Evolutionary conservation across 1,140 invertebrate genomes (phyloP).

Genomic region (Papilio machaon): DNA sequence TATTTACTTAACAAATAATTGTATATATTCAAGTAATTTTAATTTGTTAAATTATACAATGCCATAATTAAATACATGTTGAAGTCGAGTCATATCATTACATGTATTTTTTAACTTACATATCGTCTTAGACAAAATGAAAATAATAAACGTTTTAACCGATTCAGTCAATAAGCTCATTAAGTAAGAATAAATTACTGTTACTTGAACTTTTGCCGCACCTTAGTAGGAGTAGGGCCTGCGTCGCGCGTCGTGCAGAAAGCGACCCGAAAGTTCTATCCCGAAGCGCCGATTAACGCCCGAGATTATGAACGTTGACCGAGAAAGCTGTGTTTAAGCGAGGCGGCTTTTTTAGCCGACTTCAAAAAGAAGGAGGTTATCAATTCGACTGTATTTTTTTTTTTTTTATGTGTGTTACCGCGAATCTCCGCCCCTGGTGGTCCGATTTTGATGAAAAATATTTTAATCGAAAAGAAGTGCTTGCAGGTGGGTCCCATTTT

Average conservation of each 20-base stretch:
- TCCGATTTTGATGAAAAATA: no score
- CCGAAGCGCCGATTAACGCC: slow-evolving; percentile 50
- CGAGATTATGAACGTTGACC: slow-evolving; percentile 51
- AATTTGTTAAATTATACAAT: no score
- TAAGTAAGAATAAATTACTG: slow-evolving; percentile 27
- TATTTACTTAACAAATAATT: neutral
- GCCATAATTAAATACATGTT: neutral
- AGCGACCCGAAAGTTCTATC: slow-evolving; percentile 46
- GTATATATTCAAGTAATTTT: neutral
- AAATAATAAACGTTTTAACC: neutral
- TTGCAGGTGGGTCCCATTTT: no score
- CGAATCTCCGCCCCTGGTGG: no score
- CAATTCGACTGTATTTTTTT: no score
- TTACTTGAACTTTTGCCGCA: slow-evolving; percentile 26
- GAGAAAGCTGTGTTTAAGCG: slow-evolving; percentile 61
- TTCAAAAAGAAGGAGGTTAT: no score
- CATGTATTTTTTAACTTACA: neutral
- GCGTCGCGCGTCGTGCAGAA: slow-evolving; percentile 37
- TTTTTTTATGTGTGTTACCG: no score
- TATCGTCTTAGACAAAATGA: neutral
- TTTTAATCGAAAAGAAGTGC: no score
- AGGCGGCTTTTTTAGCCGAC: slow-evolving; percentile 55
- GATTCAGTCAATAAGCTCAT: slow-evolving; percentile 32
- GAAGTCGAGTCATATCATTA: no score
- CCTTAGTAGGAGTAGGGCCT: slow-evolving; percentile 34